Percentiles rank a stretch among this genome's conserved stretches.
Conservation (phyloP, 2,113 vertebrate genomes). For the Myiagra hebetior region DNA sequence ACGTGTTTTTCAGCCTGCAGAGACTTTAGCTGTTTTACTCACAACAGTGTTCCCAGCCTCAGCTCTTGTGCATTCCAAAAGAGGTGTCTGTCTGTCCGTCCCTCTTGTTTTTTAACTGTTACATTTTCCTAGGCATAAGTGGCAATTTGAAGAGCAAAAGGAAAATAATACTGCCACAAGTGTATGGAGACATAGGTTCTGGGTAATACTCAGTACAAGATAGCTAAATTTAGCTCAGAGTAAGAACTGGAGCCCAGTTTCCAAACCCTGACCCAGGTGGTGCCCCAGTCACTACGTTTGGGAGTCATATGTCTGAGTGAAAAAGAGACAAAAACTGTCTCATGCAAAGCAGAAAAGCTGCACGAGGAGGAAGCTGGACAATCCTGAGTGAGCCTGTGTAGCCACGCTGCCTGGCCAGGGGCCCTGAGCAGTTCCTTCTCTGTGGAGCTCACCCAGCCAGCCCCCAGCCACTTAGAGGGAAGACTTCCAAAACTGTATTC, state of each 20-base stretch:
- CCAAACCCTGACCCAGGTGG: constrained; percentile 6
- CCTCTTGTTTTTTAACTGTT: not conserved
- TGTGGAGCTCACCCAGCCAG: fast-evolving
- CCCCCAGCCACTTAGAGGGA: not conserved
- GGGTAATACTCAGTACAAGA: not conserved
- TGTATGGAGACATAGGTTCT: not conserved
- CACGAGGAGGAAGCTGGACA: not conserved
- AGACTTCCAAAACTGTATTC: not conserved
- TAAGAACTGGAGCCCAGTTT: constrained; percentile 22
- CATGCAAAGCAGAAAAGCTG: constrained; percentile 28
- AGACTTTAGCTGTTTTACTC: not conserved
- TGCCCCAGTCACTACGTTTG: not conserved
- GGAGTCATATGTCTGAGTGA: not conserved
- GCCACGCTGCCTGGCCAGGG: fast-evolving
- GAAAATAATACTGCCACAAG: not conserved
- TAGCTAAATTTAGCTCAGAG: not conserved
- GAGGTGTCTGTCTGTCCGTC: not conserved
- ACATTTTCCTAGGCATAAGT: not conserved
- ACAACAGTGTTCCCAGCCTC: not conserved
- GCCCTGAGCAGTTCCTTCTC: not conserved
- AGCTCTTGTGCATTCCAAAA: not conserved
- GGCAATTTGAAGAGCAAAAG: not conserved
- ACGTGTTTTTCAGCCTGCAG: not conserved
- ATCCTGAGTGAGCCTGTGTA: not conserved
- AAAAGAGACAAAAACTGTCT: not conserved